Evolutionary conservation across 2,113 vertebrate species (phyloP).

Genomic region (Chascanopsetta lugubris): DNA sequence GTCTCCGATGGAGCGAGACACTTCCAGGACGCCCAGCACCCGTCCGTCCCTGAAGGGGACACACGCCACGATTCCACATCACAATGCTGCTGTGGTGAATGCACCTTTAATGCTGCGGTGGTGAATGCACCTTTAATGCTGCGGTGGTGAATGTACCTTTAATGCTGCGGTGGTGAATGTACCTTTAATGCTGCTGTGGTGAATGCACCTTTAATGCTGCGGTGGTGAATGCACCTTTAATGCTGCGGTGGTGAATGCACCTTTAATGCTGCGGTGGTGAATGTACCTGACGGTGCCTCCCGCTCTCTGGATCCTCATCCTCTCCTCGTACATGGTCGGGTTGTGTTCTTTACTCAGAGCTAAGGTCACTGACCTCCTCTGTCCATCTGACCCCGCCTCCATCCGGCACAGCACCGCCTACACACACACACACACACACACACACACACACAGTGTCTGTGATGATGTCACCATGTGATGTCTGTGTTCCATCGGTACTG

Average conservation of each 20-base stretch:
- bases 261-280: too few relatives aligned
- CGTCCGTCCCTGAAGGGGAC: conserved; percentile 85
- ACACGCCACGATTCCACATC: neutral
- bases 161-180: neutral
- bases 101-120: too few relatives aligned
- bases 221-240: conserved; percentile 76
- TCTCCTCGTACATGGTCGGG: conserved; percentile 94
- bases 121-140: conserved; percentile 84
- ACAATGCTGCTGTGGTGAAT: too few relatives aligned
- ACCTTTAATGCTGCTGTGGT: too few relatives aligned
- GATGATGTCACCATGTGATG: too few relatives aligned
- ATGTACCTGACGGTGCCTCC: conserved; percentile 93
- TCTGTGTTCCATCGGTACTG: too few relatives aligned
- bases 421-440: conserved; percentile 7
- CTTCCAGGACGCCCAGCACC: conserved; percentile 93
- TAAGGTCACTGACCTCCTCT: conserved; percentile 82
- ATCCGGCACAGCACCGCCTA: conserved; percentile 93
- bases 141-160: too few relatives aligned
- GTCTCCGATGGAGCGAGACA: conserved; percentile 96
- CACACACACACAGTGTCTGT: conserved; percentile 7
- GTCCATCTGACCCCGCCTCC: conserved; percentile 73
- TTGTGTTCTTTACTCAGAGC: conserved; percentile 96
- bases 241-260: too few relatives aligned
- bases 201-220: too few relatives aligned
- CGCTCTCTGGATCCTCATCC: conserved; percentile 96